These are phyloP conservation scores for Mythimna vitellina DNA, from an alignment of 2,888 invertebrate genomes.

Conservation along the genomic window DNA sequence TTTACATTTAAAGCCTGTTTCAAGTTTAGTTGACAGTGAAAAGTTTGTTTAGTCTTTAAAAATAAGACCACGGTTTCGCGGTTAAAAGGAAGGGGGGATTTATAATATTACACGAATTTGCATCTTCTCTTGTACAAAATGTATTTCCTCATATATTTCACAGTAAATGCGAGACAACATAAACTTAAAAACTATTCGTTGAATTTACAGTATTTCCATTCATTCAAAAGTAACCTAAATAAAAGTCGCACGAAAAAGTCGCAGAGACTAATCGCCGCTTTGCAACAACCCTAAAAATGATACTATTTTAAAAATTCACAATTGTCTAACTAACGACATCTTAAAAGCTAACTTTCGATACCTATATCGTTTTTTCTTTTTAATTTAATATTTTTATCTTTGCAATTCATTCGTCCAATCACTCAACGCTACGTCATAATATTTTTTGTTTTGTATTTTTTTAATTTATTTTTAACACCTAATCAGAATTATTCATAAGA, in stretches of 20 bases:
- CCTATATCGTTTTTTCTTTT: constrained; percentile 55
- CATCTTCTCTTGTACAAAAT: constrained; percentile 59
- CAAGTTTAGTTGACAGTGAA: constrained; percentile 19
- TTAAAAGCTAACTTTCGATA: constrained; percentile 56
- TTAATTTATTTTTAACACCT: constrained; percentile 68
- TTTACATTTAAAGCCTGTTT: constrained; percentile 34
- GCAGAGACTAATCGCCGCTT: constrained; percentile 47
- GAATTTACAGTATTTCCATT: constrained; percentile 52
- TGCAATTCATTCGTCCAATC: constrained; percentile 69
- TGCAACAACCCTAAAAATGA: constrained; percentile 61
- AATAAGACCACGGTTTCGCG: constrained; percentile 15
- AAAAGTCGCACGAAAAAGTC: constrained; percentile 56
- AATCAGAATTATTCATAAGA: constrained; percentile 76
- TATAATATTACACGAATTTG: constrained; percentile 43
- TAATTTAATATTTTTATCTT: constrained; percentile 43
- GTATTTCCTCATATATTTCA: constrained; percentile 51
- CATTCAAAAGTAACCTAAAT: constrained; percentile 33
- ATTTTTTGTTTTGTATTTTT: constrained; percentile 69
- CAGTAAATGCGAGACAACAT: constrained; percentile 58
- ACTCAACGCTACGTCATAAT: constrained; percentile 68
- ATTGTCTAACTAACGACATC: constrained; percentile 65
- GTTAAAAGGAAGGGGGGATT: constrained; percentile 15
- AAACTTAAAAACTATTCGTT: constrained; percentile 64
- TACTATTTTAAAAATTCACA: constrained; percentile 58
- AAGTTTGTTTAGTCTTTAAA: constrained; percentile 23